A percentile compares a stretch with the other conserved stretches of the same genome.
phyloP scores from a whole-genome alignment of 2,888 invertebrate species.

The Cephus nigrinus region DNA sequence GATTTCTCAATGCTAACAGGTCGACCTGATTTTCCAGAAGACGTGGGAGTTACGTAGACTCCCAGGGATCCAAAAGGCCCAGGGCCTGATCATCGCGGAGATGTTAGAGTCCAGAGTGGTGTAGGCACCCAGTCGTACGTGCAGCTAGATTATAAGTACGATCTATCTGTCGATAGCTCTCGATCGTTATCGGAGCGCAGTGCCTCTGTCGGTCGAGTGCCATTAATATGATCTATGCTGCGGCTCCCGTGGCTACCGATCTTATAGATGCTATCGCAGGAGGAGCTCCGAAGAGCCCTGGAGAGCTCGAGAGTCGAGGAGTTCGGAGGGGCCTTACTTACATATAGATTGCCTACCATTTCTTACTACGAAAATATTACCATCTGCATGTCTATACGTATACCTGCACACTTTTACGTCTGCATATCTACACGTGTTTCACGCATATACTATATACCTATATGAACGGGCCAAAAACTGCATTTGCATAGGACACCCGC shows the following conservation, averaged over 20 bases:
- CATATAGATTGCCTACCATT: constrained; percentile 61
- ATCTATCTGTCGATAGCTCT: constrained; percentile 40
- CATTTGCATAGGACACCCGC: constrained; percentile 48
- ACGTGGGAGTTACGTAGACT: neutral
- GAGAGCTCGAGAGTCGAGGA: neutral
- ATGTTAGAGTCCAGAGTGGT: no score
- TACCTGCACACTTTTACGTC: no score
- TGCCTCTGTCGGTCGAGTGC: constrained; percentile 39
- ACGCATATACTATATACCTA: no score
- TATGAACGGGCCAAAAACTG: constrained; percentile 41
- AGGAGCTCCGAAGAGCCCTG: neutral
- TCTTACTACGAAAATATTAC: constrained; percentile 54
- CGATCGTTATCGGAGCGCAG: constrained; percentile 38
- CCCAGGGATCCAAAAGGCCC: neutral
- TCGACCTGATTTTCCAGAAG: no score
- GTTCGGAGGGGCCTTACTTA: constrained; percentile 49
- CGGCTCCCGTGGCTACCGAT: constrained; percentile 59
- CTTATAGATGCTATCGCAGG: constrained; percentile 49
- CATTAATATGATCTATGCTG: constrained; percentile 64
- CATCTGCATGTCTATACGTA: constrained; percentile 1
- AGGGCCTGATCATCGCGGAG: no score
- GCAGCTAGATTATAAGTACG: constrained; percentile 12
- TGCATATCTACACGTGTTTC: no score
- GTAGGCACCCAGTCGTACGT: neutral
- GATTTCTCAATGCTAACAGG: no score